Conservation (phyloP, 2,888 invertebrate genomes). For the Orchestes rusci region DNA sequence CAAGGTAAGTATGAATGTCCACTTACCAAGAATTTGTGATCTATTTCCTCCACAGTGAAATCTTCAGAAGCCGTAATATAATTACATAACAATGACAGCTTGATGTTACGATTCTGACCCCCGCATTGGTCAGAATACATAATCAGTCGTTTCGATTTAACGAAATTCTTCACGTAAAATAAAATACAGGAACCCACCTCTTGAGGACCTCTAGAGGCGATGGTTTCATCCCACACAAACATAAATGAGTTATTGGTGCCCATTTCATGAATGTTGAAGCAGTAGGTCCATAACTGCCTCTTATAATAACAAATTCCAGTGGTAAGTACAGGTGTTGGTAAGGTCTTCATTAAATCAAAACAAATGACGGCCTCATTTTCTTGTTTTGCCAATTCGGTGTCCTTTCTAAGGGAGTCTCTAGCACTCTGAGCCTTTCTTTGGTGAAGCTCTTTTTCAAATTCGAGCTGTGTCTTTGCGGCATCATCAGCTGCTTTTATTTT, state of each 20-base stretch:
- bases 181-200: slow-evolving; percentile 5
- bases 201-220: slow-evolving; percentile 5
- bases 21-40: slow-evolving; percentile 12
- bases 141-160: slow-evolving; percentile 11
- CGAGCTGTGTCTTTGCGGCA: slow-evolving; percentile 9
- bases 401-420: slow-evolving; percentile 18
- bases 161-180: slow-evolving; percentile 3
- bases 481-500: slow-evolving; percentile 18
- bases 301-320: slow-evolving; percentile 31
- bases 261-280: slow-evolving; percentile 29
- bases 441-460: slow-evolving; percentile 8
- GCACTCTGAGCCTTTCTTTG: slow-evolving; percentile 23
- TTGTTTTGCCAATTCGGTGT: slow-evolving; percentile 10
- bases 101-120: slow-evolving; percentile 9
- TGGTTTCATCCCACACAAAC: slow-evolving; percentile 23
- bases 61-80: slow-evolving; percentile 2
- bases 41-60: slow-evolving; percentile 3
- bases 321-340: slow-evolving; percentile 30
- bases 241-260: slow-evolving; percentile 26
- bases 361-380: slow-evolving; percentile 20
- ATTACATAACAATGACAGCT: slow-evolving; percentile 7
- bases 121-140: slow-evolving; percentile 13
- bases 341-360: slow-evolving; percentile 31
- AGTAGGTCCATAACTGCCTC: slow-evolving; percentile 31
- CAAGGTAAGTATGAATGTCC: slow-evolving; percentile 8